Evolutionary conservation across 2,113 vertebrate genomes (phyloP).

Genomic region (Pseudopipra pipra): DNA sequence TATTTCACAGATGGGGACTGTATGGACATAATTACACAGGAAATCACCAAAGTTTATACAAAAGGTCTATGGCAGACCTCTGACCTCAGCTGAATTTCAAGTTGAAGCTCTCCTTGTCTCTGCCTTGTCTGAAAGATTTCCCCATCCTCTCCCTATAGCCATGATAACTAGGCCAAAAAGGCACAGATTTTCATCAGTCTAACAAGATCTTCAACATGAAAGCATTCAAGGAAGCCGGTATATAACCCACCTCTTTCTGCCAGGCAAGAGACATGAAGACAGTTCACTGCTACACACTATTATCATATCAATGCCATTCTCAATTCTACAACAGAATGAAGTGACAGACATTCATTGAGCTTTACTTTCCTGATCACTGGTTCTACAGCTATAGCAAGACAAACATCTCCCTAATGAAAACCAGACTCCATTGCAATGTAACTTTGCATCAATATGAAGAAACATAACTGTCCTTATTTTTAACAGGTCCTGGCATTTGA

Average conservation of each 20-base stretch:
- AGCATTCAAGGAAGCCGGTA: neutral
- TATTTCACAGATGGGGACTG: neutral
- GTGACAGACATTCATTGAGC: neutral
- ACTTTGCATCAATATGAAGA: neutral
- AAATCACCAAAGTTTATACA: neutral
- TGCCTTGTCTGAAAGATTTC: neutral
- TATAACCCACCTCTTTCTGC: neutral
- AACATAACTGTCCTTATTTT: neutral
- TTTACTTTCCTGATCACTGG: neutral
- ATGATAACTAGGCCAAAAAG: neutral
- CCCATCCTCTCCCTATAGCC: neutral
- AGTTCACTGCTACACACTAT: neutral
- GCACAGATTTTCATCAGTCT: neutral
- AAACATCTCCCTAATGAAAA: neutral
- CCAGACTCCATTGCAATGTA: neutral
- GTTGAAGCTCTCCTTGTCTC: neutral
- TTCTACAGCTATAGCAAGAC: neutral
- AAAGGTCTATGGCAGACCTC: neutral
- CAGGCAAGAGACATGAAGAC: neutral
- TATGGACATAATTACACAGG: fast-evolving
- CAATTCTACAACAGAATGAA: neutral
- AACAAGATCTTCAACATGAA: neutral
- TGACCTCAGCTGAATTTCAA: neutral
- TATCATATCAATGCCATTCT: neutral
- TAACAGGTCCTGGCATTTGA: neutral